Conservation (phyloP, 2,797 vertebrate species). For the Geotrypetes seraphini region DNA sequence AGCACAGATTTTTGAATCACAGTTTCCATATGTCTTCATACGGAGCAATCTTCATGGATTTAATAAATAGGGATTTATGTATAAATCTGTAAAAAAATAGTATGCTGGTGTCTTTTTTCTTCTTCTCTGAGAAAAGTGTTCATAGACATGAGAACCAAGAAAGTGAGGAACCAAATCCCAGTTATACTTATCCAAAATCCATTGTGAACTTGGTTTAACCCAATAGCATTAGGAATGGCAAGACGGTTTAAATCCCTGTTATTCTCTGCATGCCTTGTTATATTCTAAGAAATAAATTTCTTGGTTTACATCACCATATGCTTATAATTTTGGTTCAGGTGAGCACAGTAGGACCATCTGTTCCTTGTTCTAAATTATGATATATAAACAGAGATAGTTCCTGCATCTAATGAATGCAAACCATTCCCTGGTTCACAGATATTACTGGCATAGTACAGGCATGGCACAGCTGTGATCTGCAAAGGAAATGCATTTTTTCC, state of each 20-base stretch:
- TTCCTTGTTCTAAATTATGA: neutral
- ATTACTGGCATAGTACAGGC: fast-evolving
- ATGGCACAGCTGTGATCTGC: fast-evolving
- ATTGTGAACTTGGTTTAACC: too few species aligned
- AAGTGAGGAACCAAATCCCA: too few species aligned
- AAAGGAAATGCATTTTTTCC: fast-evolving
- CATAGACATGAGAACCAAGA: too few species aligned
- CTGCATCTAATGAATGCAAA: too few species aligned
- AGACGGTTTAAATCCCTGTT: neutral
- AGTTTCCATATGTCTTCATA: too few species aligned
- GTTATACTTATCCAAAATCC: too few species aligned
- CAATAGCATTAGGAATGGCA: fast-evolving
- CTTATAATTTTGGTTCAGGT: neutral
- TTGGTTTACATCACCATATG: neutral
- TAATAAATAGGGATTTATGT: too few species aligned
- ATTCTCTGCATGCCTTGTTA: neutral
- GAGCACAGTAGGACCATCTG: neutral
- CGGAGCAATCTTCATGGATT: too few species aligned
- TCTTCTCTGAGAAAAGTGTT: too few species aligned
- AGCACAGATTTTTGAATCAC: too few species aligned
- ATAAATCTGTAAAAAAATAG: too few species aligned
- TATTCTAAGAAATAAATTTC: neutral
- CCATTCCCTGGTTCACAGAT: fast-evolving
- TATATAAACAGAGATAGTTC: neutral
- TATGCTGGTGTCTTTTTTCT: too few species aligned